phyloP scores from a whole-genome alignment of 2,797 vertebrate genomes.

The Thripadectes ignobilis region DNA sequence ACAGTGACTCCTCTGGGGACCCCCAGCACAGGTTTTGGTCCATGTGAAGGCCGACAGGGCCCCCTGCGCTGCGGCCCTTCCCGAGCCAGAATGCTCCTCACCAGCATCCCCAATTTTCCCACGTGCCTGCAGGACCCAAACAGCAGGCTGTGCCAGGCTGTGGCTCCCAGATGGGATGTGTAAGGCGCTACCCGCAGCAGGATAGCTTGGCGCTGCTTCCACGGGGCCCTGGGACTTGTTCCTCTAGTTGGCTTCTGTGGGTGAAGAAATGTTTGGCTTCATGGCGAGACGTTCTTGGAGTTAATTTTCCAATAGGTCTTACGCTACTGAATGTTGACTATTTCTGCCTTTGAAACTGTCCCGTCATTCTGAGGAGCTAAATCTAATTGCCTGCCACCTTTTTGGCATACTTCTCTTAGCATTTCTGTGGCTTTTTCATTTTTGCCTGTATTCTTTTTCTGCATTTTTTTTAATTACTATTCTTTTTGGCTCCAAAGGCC shows the following conservation, averaged over 20 bases:
- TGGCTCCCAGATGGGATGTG: neutral
- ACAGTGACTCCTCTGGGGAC: neutral
- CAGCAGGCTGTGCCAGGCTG: neutral
- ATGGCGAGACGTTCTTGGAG: neutral
- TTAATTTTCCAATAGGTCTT: neutral
- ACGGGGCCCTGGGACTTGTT: neutral
- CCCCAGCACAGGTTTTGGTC: neutral
- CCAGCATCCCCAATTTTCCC: neutral
- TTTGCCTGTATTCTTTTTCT: neutral
- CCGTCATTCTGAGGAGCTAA: neutral
- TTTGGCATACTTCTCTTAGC: neutral
- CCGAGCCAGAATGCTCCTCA: neutral
- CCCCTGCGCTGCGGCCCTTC: neutral
- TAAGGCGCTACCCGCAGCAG: accelerated
- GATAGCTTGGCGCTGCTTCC: accelerated
- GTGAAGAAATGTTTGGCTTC: neutral
- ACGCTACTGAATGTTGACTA: neutral
- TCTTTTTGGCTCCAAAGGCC: neutral
- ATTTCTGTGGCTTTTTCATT: neutral
- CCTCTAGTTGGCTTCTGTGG: neutral
- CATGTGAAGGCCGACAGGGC: accelerated
- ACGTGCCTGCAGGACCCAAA: accelerated
- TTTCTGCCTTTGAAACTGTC: neutral
- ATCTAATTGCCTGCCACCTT: neutral
- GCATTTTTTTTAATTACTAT: too few relatives aligned